Evolutionary conservation across 2,113 vertebrate species (phyloP).

Genomic region (Lichenostomus cassidix): DNA sequence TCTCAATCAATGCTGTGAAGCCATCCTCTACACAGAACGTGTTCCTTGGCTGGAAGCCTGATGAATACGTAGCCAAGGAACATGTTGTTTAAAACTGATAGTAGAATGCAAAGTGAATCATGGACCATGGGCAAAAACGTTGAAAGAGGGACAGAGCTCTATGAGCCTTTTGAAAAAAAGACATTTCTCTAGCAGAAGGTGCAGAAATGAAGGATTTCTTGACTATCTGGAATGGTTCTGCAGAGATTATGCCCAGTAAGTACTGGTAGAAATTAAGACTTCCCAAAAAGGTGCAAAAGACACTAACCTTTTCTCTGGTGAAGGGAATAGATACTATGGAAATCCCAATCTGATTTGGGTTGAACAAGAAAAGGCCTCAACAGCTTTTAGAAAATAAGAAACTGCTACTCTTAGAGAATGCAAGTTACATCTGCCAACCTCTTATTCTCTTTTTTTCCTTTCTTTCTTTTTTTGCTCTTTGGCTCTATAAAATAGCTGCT

Average conservation of each 20-base stretch:
- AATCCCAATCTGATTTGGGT: not conserved
- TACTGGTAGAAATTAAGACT: not conserved
- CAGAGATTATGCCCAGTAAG: not conserved
- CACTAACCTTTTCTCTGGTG: not conserved
- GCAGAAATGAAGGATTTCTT: not conserved
- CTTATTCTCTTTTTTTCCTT: not conserved
- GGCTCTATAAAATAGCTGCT: not conserved
- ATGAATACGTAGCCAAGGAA: constrained; percentile 28
- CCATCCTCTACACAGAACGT: not conserved
- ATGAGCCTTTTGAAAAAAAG: not conserved
- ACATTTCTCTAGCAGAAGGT: not conserved
- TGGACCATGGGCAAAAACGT: not conserved
- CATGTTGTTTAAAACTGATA: constrained; percentile 34
- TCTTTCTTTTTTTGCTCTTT: not conserved
- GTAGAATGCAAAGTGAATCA: constrained; percentile 27
- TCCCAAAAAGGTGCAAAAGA: not conserved
- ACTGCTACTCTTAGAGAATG: not conserved
- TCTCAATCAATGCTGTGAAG: not conserved
- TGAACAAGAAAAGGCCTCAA: not conserved
- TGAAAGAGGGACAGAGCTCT: not conserved
- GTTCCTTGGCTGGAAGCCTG: constrained; percentile 40
- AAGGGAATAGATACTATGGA: not conserved
- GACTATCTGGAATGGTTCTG: not conserved
- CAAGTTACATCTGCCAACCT: not conserved
- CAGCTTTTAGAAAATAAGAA: not conserved